These are phyloP conservation scores for Agrotis segetum DNA, from an alignment of 2,888 invertebrate genomes.

Conservation along the genomic window DNA sequence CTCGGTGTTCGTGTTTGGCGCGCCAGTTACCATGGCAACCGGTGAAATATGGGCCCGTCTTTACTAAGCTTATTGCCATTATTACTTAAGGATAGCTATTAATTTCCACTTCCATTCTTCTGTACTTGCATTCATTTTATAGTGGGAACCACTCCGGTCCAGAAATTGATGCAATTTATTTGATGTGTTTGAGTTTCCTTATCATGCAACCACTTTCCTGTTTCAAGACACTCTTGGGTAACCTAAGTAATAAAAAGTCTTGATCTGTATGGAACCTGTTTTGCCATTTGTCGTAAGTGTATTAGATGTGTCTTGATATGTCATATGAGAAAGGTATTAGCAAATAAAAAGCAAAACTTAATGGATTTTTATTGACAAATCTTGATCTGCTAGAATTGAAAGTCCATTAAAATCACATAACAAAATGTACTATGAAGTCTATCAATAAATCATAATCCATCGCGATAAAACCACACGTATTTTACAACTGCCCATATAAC, in stretches of 20 bases:
- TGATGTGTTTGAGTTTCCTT: slow-evolving; percentile 58
- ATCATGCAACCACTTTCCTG: slow-evolving; percentile 55
- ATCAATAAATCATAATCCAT: slow-evolving; percentile 54
- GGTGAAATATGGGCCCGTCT: slow-evolving; percentile 87
- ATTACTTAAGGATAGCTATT: slow-evolving; percentile 86
- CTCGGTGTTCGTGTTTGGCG: slow-evolving; percentile 82
- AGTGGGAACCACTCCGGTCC: slow-evolving; percentile 44
- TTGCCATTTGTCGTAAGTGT: slow-evolving; percentile 47
- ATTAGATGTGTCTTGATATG: slow-evolving; percentile 38
- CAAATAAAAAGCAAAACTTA: slow-evolving; percentile 9
- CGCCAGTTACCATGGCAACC: slow-evolving; percentile 83
- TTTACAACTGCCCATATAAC: slow-evolving; percentile 73
- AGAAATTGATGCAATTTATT: slow-evolving; percentile 61
- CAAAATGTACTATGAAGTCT: slow-evolving; percentile 13
- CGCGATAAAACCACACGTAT: slow-evolving; percentile 57
- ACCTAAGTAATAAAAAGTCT: slow-evolving; percentile 45
- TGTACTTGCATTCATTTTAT: slow-evolving; percentile 66
- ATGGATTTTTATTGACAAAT: slow-evolving; percentile 12
- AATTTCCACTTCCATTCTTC: slow-evolving; percentile 76
- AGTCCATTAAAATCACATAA: slow-evolving; percentile 32
- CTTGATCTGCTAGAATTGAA: slow-evolving; percentile 14
- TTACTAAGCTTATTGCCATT: slow-evolving; percentile 82
- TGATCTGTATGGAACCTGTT: slow-evolving; percentile 50
- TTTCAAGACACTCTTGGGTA: slow-evolving; percentile 36
- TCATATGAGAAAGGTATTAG: slow-evolving; percentile 14